Conservation (phyloP, 2,797 vertebrate species). For the Sebastes iracundus region DNA sequence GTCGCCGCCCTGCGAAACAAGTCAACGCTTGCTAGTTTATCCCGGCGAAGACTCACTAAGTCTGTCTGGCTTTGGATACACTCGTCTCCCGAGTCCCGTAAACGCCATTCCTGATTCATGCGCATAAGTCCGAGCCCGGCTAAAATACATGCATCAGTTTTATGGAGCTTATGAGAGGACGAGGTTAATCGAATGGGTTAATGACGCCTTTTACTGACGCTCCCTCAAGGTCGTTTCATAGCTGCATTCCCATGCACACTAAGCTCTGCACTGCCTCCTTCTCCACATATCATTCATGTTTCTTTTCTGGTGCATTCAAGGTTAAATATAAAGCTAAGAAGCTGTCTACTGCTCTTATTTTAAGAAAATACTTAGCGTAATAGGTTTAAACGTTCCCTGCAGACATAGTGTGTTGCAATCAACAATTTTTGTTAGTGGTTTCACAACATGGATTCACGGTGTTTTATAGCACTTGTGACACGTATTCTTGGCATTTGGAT, state of each 20-base stretch:
- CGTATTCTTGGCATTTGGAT: constrained; percentile 39
- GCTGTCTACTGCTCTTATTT: constrained; percentile 14
- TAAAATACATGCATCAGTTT: constrained; percentile 56
- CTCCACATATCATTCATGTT: constrained; percentile 24
- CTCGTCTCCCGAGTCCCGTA: constrained; percentile 15
- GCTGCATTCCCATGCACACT: constrained; percentile 43
- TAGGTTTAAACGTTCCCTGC: background rate
- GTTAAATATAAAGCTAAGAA: constrained; percentile 43
- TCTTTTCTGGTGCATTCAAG: constrained; percentile 46
- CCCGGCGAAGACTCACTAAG: background rate
- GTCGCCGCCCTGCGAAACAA: constrained; percentile 2
- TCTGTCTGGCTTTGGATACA: background rate
- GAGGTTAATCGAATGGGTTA: constrained; percentile 78
- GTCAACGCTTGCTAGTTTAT: background rate
- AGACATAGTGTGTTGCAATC: constrained; percentile 5
- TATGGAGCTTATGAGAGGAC: constrained; percentile 64
- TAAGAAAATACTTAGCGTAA: background rate
- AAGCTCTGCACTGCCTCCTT: background rate
- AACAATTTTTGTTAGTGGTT: constrained; percentile 32
- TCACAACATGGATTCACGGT: constrained; percentile 38
- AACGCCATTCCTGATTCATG: constrained; percentile 46
- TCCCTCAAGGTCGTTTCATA: constrained; percentile 67
- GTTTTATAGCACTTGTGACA: constrained; percentile 50
- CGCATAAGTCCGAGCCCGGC: background rate
- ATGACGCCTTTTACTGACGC: constrained; percentile 77